Percentiles rank a stretch among this genome's conserved stretches.
phyloP scores from a whole-genome alignment of 2,113 vertebrate genomes.

The Triplophysa tibetana region DNA sequence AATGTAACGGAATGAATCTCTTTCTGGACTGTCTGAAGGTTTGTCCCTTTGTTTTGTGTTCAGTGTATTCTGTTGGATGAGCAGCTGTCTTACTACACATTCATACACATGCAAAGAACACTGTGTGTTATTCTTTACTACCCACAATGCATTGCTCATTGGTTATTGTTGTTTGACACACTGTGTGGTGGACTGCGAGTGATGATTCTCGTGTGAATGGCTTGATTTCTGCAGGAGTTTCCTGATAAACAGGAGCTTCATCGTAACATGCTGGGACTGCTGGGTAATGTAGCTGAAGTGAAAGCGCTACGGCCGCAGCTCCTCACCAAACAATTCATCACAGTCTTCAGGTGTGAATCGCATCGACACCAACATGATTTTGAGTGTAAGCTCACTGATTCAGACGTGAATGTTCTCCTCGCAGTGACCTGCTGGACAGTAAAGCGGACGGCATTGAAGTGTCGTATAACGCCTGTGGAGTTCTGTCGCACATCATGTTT shows the following conservation, averaged over 20 bases:
- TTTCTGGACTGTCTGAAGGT: conserved; percentile 95
- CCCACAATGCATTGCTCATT: no score
- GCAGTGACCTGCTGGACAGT: conserved; percentile 91
- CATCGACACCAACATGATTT: not conserved
- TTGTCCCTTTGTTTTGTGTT: not conserved
- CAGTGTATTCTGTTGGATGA: not conserved
- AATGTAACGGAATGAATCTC: conserved; percentile 93
- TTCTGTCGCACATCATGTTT: conserved; percentile 97
- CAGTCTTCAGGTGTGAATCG: conserved; percentile 86
- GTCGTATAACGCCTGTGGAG: conserved; percentile 95
- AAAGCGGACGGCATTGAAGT: conserved; percentile 98
- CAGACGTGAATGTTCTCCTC: not conserved
- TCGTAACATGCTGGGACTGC: conserved; percentile 94
- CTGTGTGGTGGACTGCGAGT: no score
- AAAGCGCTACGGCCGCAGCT: conserved; percentile 89
- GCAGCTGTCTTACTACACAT: not conserved
- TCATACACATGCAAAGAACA: no score
- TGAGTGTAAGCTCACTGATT: not conserved
- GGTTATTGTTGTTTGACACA: no score
- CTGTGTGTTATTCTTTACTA: no score
- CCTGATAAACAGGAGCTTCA: conserved; percentile 97
- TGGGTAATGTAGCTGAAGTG: conserved; percentile 96
- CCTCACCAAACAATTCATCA: conserved; percentile 94
- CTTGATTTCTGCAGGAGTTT: conserved; percentile 80
- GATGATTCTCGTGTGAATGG: not conserved